These are phyloP conservation scores for Corydoras sp. DNA, from an alignment of 2,113 vertebrate genomes.

Conservation along the genomic window DNA sequence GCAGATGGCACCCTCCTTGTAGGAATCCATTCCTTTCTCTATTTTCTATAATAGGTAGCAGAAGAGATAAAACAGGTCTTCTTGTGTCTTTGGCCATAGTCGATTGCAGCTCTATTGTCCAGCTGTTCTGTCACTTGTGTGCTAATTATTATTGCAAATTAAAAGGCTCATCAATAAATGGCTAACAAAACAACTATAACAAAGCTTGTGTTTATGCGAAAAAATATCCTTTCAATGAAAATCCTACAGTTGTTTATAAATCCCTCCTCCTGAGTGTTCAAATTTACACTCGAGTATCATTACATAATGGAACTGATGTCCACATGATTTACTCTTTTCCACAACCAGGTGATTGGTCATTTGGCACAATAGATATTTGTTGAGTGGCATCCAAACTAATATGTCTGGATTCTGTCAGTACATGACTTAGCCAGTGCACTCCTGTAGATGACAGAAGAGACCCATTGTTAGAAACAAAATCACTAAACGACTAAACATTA, in stretches of 20 bases:
- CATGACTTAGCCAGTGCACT: not conserved
- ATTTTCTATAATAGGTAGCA: conserved; percentile 25
- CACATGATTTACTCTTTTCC: not conserved
- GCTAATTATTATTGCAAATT: conserved; percentile 12
- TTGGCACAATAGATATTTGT: conserved; percentile 44
- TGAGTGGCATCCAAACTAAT: conserved; percentile 51
- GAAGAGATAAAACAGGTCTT: conserved; percentile 41
- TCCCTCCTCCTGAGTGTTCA: not conserved
- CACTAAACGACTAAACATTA: not conserved
- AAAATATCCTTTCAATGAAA: not conserved
- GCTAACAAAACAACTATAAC: conserved; percentile 33
- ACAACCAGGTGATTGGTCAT: conserved; percentile 27
- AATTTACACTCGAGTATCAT: not conserved
- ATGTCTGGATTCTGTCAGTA: conserved; percentile 46
- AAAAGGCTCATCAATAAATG: conserved; percentile 30
- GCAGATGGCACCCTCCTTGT: conserved; percentile 27
- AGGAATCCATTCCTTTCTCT: conserved; percentile 28
- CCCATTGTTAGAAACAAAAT: conserved; percentile 16
- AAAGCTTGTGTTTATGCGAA: not conserved
- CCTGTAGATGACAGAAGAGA: conserved; percentile 30
- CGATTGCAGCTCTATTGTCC: conserved; percentile 34
- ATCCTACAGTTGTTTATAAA: not conserved
- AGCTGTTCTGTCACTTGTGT: conserved; percentile 11
- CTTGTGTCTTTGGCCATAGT: conserved; percentile 55
- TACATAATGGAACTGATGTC: not conserved